Percentiles rank a stretch among this genome's conserved stretches.
These are phyloP conservation scores for Mallotus villosus DNA, from an alignment of 2,797 vertebrate species.

Conservation along the genomic window DNA sequence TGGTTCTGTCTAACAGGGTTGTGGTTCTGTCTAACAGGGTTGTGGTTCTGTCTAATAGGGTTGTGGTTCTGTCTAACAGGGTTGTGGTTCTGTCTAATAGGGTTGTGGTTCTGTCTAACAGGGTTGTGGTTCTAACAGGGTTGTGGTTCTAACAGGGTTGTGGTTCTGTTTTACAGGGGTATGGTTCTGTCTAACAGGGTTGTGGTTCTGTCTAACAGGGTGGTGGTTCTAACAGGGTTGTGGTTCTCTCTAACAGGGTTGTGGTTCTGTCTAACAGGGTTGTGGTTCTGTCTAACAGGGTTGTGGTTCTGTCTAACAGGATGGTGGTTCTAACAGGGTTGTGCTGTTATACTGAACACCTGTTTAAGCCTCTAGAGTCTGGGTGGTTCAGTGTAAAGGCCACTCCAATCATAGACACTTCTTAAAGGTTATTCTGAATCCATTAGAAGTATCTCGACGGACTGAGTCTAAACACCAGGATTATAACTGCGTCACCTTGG, in stretches of 20 bases:
- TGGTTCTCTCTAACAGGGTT: too few species aligned
- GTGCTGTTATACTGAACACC: slow-evolving; percentile 67
- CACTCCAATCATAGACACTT: slow-evolving; percentile 54
- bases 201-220: slow-evolving; percentile 66
- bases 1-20: too few species aligned
- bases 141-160: too few species aligned
- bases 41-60: too few species aligned
- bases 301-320: slow-evolving; percentile 66
- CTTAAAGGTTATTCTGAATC: slow-evolving; percentile 7
- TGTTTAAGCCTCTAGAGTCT: slow-evolving; percentile 57
- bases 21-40: slow-evolving; percentile 63
- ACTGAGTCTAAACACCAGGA: too few species aligned
- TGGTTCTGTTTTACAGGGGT: slow-evolving; percentile 61
- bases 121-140: too few species aligned
- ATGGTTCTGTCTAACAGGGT: too few species aligned
- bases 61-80: slow-evolving; percentile 64
- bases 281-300: too few species aligned
- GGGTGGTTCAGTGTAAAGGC: slow-evolving; percentile 51
- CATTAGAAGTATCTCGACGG: background rate
- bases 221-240: too few species aligned
- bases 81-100: too few species aligned
- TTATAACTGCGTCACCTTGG: too few species aligned
- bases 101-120: slow-evolving; percentile 66
- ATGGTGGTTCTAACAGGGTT: too few species aligned
- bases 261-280: slow-evolving; percentile 63